Base-by-base conservation (phyloP, 2,888 invertebrate species). In the Caenorhabditis afra region DNA sequence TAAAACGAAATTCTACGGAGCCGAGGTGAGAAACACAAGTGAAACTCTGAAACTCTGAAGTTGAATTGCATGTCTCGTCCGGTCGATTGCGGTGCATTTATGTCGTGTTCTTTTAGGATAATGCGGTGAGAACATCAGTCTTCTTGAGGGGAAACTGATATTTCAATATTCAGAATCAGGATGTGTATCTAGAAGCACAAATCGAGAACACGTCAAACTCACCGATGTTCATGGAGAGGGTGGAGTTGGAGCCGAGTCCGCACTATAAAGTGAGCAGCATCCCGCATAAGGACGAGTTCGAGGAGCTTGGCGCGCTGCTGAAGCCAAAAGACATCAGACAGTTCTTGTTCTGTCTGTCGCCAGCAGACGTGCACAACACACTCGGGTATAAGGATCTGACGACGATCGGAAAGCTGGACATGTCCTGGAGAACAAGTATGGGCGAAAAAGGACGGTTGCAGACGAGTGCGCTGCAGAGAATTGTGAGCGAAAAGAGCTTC, bases 381-480 rank as follows among this genome's bases (percentile, higher is more conserved):
- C 50, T 82, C 11, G 78, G 86, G 94, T 76, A 74, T 49, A 82
- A 80, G 37, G 94, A 83, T 94, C 94, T 35, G 95, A 95, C 74
- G 94, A 94, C 90, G n/a, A 95, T 98, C 87, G 98, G 98, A 1
- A 98, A 97, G 92, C 92, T 99, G 66, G 98, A 99, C 91, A 98
- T 99, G 90, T 95, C 96, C 11, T 99, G 99, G 99, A 93, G 97
- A 86, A 96, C 97, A 37, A 95, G 96, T 91, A 93, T 98, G 88
- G 98, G 98, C 20, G 98, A 98, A 92, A 94, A 95, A 87, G 98
- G 97, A n/a, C 93, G 97, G 81, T 92, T 98, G 77, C 97, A 98
- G 92, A 98, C 97, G 16, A 96, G 96, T 91, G 96, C 96, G 89
- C 91, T 98, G 73, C 95, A 96, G 90, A 93, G 97, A 92, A 94